phyloP scores from a whole-genome alignment of 2,888 invertebrate genomes.

The Folsomia candida region DNA sequence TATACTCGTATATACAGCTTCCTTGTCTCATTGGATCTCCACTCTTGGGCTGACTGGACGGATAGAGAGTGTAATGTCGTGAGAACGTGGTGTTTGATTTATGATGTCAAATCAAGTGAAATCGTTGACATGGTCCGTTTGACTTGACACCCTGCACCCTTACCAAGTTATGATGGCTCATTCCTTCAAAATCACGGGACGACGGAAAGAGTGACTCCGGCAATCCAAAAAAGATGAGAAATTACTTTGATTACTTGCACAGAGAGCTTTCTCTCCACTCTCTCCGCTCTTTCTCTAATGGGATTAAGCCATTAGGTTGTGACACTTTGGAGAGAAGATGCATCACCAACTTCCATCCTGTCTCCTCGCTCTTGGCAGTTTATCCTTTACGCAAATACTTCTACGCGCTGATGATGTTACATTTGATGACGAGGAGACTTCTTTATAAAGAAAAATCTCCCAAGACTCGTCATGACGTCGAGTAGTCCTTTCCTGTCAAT shows the following conservation, averaged over 20 bases:
- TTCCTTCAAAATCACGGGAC: background rate
- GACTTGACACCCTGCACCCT: slow-evolving; percentile 16
- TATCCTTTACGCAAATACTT: too few species aligned
- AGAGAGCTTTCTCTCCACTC: too few species aligned
- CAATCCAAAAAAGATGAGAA: background rate
- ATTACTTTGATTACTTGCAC: background rate
- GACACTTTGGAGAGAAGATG: too few species aligned
- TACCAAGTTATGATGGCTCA: slow-evolving; percentile 1
- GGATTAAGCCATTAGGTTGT: background rate
- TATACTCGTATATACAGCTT: background rate
- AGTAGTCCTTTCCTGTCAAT: slow-evolving; percentile 2
- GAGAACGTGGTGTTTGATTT: slow-evolving; percentile 27
- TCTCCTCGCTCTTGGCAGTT: background rate
- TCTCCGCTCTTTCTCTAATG: background rate
- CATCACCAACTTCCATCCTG: too few species aligned
- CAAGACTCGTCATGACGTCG: background rate
- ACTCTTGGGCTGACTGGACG: too few species aligned
- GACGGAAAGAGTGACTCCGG: background rate
- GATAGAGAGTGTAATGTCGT: slow-evolving; percentile 13
- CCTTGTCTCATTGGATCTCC: too few species aligned
- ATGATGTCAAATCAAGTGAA: slow-evolving; percentile 26
- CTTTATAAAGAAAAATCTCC: too few species aligned
- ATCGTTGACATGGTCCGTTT: slow-evolving; percentile 27
- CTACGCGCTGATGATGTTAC: too few species aligned
- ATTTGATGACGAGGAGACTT: background rate